These are phyloP conservation scores for Atta cephalotes DNA, from an alignment of 1,140 invertebrate species.

Conservation along the genomic window DNA sequence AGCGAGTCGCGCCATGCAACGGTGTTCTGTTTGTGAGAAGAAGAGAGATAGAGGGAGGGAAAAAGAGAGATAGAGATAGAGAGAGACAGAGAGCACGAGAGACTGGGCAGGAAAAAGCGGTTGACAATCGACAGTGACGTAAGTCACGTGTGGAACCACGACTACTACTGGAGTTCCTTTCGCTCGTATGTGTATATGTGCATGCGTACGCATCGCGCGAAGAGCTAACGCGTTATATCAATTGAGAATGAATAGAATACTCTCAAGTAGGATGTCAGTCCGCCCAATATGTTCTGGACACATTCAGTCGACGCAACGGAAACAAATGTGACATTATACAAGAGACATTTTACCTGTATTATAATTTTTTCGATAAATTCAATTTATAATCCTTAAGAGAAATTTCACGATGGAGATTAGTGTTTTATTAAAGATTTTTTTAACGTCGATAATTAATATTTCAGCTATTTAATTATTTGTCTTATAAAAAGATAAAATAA, in stretches of 20 bases:
- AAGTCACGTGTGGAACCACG: constrained; percentile 63
- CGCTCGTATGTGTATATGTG: constrained; percentile 16
- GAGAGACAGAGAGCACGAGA: constrained; percentile 57
- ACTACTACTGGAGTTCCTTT: constrained; percentile 64
- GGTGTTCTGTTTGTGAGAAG: constrained; percentile 37
- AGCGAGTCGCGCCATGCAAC: constrained; percentile 47
- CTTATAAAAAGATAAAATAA: neutral
- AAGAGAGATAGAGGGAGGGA: constrained; percentile 4
- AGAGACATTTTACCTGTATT: neutral
- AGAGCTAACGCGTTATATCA: constrained; percentile 19
- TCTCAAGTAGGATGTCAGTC: neutral
- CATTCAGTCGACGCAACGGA: constrained; percentile 17
- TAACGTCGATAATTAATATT: neutral
- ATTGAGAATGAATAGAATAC: constrained; percentile 36
- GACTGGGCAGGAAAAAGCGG: constrained; percentile 70
- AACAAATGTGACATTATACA: neutral
- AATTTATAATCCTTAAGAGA: neutral
- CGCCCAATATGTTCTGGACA: neutral
- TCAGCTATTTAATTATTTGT: neutral
- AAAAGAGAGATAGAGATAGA: constrained; percentile 49
- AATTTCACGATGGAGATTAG: neutral
- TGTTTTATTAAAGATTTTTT: too few relatives aligned
- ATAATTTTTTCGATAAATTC: neutral
- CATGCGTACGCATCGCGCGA: constrained; percentile 10
- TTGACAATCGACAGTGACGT: constrained; percentile 74